Percentiles rank a stretch among this genome's conserved stretches.
These are phyloP conservation scores for Acrobasis consociella DNA, from an alignment of 2,888 invertebrate genomes.

Conservation along the genomic window DNA sequence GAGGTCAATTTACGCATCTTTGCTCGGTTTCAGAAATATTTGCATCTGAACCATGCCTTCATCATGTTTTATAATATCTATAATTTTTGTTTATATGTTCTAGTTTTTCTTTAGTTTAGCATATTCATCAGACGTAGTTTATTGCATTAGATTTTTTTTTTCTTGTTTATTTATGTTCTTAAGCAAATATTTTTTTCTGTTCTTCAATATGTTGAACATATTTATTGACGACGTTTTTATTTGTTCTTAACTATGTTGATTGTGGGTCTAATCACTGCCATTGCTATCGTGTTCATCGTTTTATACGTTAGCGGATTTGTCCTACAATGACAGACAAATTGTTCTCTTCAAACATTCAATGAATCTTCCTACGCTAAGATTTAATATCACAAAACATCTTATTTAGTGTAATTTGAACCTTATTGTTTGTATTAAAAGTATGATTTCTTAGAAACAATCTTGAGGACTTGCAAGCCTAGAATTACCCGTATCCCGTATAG, in stretches of 20 bases:
- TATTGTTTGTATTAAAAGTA: constrained; percentile 35
- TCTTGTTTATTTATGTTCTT: too few species aligned
- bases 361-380: constrained; percentile 47
- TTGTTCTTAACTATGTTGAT: not conserved
- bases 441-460: constrained; percentile 31
- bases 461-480: constrained; percentile 43
- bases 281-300: not conserved
- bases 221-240: too few species aligned
- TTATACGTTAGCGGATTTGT: constrained; percentile 41
- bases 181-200: too few species aligned
- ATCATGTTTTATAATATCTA: too few species aligned
- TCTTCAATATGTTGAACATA: too few species aligned
- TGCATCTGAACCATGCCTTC: too few species aligned
- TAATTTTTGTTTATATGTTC: too few species aligned
- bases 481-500: constrained; percentile 43
- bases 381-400: constrained; percentile 33
- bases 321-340: constrained; percentile 46
- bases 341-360: constrained; percentile 44
- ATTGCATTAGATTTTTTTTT: too few species aligned
- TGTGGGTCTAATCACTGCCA: not conserved
- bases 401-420: constrained; percentile 35
- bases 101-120: too few species aligned
- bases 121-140: too few species aligned
- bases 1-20: constrained; percentile 9
- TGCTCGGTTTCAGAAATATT: too few species aligned